Conservation (phyloP, 2,113 vertebrate genomes). For the Pelecanoides urinatrix region DNA sequence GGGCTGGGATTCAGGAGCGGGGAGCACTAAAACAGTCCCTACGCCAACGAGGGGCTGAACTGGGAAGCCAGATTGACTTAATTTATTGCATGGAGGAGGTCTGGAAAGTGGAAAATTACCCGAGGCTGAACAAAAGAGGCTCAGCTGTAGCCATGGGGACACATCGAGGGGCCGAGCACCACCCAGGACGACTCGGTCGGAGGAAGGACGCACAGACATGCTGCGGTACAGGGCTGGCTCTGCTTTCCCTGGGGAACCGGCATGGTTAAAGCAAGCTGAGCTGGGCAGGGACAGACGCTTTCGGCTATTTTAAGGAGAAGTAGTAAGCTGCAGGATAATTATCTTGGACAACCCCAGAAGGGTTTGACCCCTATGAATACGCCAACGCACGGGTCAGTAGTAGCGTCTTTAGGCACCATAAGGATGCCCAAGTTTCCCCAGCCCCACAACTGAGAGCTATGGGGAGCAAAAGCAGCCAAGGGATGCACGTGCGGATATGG, state of each 20-base stretch:
- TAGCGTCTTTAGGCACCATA: neutral
- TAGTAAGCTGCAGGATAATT: neutral
- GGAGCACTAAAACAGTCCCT: neutral
- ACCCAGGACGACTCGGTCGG: neutral
- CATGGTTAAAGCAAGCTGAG: neutral
- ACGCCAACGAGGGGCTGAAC: neutral
- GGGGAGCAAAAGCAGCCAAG: neutral
- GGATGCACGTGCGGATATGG: neutral
- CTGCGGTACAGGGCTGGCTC: neutral
- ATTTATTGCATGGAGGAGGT: neutral
- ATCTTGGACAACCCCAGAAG: neutral
- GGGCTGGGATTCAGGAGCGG: neutral
- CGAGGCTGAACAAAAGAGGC: slow-evolving; percentile 4
- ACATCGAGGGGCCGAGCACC: neutral
- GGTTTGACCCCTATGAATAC: neutral
- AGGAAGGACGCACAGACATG: neutral
- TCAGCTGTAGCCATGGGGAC: neutral
- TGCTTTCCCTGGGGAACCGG: neutral
- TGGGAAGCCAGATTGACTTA: neutral
- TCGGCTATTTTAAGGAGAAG: neutral
- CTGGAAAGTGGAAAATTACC: slow-evolving; percentile 28
- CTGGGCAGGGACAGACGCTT: neutral
- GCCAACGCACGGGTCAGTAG: rapidly evolving
- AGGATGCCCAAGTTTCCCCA: neutral
- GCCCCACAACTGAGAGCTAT: neutral